Conservation (phyloP, 1,140 invertebrate genomes). For the Brachionus manjavacas region DNA sequence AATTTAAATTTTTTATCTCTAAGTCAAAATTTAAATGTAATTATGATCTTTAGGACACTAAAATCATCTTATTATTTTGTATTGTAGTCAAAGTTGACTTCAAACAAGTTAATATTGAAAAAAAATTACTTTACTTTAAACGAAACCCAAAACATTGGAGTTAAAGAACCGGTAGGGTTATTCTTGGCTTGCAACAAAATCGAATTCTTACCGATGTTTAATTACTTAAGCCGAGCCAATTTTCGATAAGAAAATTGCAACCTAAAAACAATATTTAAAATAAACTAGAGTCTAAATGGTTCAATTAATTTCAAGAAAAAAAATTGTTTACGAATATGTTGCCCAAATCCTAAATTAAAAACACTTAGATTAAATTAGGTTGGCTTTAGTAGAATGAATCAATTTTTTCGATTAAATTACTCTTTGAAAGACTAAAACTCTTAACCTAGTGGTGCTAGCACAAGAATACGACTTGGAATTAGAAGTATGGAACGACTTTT, state of each 20-base stretch:
- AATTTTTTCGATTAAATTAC: background rate
- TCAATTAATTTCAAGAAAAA: background rate
- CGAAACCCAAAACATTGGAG: background rate
- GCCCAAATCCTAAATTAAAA: background rate
- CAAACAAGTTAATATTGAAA: background rate
- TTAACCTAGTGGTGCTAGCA: background rate
- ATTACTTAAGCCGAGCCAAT: background rate
- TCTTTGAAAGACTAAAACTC: background rate
- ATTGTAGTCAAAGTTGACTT: background rate
- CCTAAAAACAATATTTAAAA: background rate
- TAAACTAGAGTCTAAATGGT: background rate
- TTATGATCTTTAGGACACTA: background rate
- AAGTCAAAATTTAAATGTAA: background rate
- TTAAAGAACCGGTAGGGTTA: background rate
- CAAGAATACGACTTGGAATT: background rate
- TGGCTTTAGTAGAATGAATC: background rate
- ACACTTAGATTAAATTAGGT: background rate
- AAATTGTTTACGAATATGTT: background rate
- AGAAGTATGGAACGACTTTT: background rate
- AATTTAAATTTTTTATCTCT: background rate
- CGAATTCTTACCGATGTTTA: background rate
- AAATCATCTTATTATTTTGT: background rate
- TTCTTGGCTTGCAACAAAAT: background rate
- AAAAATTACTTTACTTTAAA: background rate
- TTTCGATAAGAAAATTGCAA: background rate